Evolutionary conservation across 2,113 vertebrate genomes (phyloP), one percentile per base, ranked within the genome.

Genomic region (Indicator indicator): DNA sequence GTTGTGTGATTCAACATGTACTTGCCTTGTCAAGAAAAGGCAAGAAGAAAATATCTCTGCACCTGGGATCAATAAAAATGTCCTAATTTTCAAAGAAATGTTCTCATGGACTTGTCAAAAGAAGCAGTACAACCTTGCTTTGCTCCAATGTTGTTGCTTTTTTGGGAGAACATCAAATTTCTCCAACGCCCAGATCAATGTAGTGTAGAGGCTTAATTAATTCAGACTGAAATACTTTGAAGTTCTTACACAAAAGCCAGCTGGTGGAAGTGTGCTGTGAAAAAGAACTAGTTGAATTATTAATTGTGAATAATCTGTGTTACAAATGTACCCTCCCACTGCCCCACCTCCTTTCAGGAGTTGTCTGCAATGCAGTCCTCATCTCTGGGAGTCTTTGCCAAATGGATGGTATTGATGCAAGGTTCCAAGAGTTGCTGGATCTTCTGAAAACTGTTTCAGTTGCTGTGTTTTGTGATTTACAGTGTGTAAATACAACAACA

Each of bases 151-250:
- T 88, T 89, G 88, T 68, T 86, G 63, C 17, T 83, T 94, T 94
- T 93, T 77, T 24, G 46, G 72, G 83, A 96, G 94, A 97, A 92
- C 23, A 94, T 56, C 30, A 96, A 95, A 58, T 95, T 96, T 95
- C 96, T 97, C 83, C 89, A 96, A 86, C 44, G 88, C 77, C 36
- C 42, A 89, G 93, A 94, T 97, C 95, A 96, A 82, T 94, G 93
- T 96, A 90, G 79, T 68, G n/a, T 69, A 91, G 89, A 96, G 74
- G 92, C 82, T 93, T 96, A 92, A 96, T 96, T 75, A 96, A 84
- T 96, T 89, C 91, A 95, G 73, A 96, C 68, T 48, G 42, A 95
- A 96, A 83, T 84, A 90, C 93, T 98, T 97, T 97, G 96, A 97
- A 98, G 94, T 94, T 87, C 78, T 97, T 77, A 88, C 85, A 96